These are phyloP conservation scores for Trematomus loennbergii DNA, from an alignment of 2,113 vertebrate genomes.

Conservation along the genomic window DNA sequence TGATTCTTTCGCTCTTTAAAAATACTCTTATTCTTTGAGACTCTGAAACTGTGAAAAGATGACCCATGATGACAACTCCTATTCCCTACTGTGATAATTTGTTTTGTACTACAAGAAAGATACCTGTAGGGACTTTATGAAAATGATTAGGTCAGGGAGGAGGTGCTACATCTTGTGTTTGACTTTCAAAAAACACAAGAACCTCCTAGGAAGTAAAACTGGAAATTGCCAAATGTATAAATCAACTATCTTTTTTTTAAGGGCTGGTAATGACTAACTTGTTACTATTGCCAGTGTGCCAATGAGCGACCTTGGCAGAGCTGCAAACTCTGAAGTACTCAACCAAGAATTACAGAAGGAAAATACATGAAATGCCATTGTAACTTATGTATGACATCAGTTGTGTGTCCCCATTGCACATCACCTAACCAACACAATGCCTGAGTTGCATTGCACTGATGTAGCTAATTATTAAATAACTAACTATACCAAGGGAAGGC, in stretches of 20 bases:
- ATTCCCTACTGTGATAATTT: neutral
- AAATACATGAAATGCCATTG: too few relatives aligned
- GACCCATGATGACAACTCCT: too few relatives aligned
- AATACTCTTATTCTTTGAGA: neutral
- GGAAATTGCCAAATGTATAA: too few relatives aligned
- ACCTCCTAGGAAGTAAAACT: neutral
- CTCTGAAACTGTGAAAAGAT: too few relatives aligned
- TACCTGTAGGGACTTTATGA: neutral
- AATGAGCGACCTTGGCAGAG: too few relatives aligned
- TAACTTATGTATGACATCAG: too few relatives aligned
- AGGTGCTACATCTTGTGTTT: neutral
- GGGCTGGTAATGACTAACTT: too few relatives aligned
- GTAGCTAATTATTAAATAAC: neutral
- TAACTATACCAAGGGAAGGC: neutral
- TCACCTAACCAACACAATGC: neutral
- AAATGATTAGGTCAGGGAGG: neutral
- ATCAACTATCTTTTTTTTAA: too few relatives aligned
- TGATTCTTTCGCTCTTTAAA: neutral
- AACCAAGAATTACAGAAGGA: too few relatives aligned
- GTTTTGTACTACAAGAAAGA: neutral
- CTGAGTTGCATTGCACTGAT: neutral
- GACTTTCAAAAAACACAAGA: neutral
- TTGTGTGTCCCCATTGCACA: neutral
- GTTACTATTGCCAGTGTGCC: too few relatives aligned
- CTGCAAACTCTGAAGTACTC: too few relatives aligned